Evolutionary conservation across 1,140 invertebrate species (phyloP).

Genomic region (Drosophila azteca): DNA sequence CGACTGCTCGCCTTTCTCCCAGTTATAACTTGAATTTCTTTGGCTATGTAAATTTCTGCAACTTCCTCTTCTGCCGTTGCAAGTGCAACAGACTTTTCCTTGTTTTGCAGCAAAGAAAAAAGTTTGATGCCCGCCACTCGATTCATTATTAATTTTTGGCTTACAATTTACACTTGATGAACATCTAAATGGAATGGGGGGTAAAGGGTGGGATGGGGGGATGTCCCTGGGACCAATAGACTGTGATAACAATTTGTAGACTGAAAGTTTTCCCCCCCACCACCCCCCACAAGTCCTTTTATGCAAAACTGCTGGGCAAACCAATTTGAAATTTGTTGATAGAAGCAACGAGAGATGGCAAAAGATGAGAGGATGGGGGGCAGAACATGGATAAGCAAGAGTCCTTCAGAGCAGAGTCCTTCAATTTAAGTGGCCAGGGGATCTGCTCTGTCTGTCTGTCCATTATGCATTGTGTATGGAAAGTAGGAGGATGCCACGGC

Average conservation of each 20-base stretch:
- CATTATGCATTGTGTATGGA: conserved; percentile 1
- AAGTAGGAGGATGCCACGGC: too few relatives aligned
- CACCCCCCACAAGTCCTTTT: conserved; percentile 8
- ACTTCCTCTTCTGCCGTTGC: conserved; percentile 31
- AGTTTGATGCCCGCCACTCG: conserved; percentile 34
- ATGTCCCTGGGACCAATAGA: not conserved
- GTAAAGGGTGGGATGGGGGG: too few relatives aligned
- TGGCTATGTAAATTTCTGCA: conserved; percentile 26
- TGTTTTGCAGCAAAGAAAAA: conserved; percentile 22
- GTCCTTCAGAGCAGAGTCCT: not conserved
- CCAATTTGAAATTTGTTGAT: conserved; percentile 37
- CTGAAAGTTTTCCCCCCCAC: conserved; percentile 11
- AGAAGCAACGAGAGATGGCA: not conserved
- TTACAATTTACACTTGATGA: conserved; percentile 37
- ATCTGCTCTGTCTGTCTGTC: not conserved
- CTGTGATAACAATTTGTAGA: conserved; percentile 24
- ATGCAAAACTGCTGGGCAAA: conserved; percentile 27
- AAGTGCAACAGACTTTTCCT: conserved; percentile 24
- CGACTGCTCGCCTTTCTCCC: conserved; percentile 47
- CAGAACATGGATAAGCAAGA: conserved; percentile 17
- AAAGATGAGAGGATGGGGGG: not conserved
- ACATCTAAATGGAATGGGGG: conserved; percentile 34
- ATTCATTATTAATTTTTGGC: conserved; percentile 48
- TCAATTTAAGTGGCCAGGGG: conserved; percentile 3
- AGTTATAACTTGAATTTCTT: conserved; percentile 48